Evolutionary conservation across 2,888 invertebrate genomes (phyloP), one percentile per base, ranked within the genome.

Genomic region (Bellardia pandia): DNA sequence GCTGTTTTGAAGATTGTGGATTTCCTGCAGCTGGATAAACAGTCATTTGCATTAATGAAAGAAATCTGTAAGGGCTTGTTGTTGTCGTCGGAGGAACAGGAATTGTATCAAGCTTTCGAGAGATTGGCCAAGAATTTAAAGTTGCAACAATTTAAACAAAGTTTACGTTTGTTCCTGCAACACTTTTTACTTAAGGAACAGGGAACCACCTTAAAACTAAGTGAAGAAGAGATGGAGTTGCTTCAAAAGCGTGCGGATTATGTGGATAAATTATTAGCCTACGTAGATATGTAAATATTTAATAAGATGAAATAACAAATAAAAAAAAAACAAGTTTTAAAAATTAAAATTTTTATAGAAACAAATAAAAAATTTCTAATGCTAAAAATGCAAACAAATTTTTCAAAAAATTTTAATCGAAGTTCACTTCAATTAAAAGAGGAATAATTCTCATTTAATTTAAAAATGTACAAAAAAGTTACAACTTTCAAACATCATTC

Each of bases 1-100:
- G 97, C 98, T 0, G 96, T 97, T 1, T 94, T 99, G 1, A 99
- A 98, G 95, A 98, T 98, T 93, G 95, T 98, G 33, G 95, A 98
- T 91, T 98, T 98, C 93, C 96, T 97, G 0, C 97, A 98, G 90
- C 94, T 98, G 88, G 96, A 97, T 92, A 97, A 97, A 92, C 93
- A 95, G 0, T 96, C 96, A 66, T 95, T 98, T n/a, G 94, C 96
- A 45, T 96, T 98, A 85, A 95, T 98, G 93, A 95, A 97, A 0
- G 96, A 96, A 91, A 95, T 97, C 5, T 94, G 98, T 64, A 94
- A 97, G 5, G 95, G 96, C 0, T 94, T 98, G 86, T 94, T 98
- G 56, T 94, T 97, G 89, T 95, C 96, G 69, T 95, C 96, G 71
- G 94, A 95, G 0, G 95, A 96, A 88, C 94, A 89, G 0, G 90